Base-by-base conservation (phyloP, 2,113 vertebrate species). In the Paradisaea rubra region DNA sequence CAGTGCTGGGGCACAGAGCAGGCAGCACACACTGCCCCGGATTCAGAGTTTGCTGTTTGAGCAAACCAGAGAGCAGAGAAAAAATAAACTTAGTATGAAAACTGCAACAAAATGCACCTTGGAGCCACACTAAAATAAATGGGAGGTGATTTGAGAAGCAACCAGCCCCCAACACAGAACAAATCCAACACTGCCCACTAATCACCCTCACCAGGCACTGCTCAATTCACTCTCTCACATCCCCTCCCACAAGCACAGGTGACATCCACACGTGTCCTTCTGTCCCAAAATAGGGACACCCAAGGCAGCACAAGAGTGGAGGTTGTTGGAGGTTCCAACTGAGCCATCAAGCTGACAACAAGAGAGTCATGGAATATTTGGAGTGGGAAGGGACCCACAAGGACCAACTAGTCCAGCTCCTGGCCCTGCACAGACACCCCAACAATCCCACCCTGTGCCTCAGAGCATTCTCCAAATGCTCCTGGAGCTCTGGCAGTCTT, bases 391-490 rank as follows among this genome's bases (percentile, higher is more conserved):
- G 15, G 13, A 39, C 10, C 18, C 15, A 12, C 15, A 27, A 1
- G 45, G 54, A 61, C 19, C 45, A 33, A 9, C 2, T 1, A 39
- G 10, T 3, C 2, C 22, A 10, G 1, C 11, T 0, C 63, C 54
- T 15, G 8, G 9, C 25, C 31, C 61, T 68, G 61, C 83, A 33
- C 53, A 68, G 53, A 25, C 53, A 3, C 35, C 35, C 25, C 35
- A 68, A 50, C 44, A 68, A 15, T 2, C 53, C 44, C 52, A 42
- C 14, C 37, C 44, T 44, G 56, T 0, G 15, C 54, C 45, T 37
- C 25, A 37, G 37, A 37, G 37, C 37, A 37, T 37, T 49, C 35
- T 2, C 35, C 71, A 66, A 66, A 5, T 1, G 0, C 31, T 31
- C 52, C 71, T 50, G 37, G 44, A 59, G 71, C 71, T 86, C 20